A percentile compares a stretch with the other conserved stretches of the same genome.
phyloP scores from a whole-genome alignment of 2,797 vertebrate species.

The Carapus acus region DNA sequence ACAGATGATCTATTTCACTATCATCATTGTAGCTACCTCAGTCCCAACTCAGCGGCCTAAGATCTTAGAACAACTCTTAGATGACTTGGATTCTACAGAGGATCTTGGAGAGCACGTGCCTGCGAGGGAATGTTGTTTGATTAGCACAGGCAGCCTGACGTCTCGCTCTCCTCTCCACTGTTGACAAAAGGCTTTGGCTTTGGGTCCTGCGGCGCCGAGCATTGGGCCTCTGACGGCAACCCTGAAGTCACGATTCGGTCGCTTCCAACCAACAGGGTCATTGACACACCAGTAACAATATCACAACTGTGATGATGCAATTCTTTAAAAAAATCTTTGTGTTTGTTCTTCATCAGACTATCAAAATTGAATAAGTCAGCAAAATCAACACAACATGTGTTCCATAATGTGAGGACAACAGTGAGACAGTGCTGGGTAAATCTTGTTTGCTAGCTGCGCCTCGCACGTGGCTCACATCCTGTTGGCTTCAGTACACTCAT shows the following conservation, averaged over 20 bases:
- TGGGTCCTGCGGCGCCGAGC: conserved; percentile 46
- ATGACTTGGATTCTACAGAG: no score
- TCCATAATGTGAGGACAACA: no score
- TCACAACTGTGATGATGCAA: no score
- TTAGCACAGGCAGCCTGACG: conserved; percentile 7
- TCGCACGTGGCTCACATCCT: conserved; percentile 41
- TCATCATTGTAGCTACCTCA: no score
- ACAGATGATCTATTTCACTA: no score
- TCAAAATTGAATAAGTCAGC: background rate
- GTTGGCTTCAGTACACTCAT: conserved; percentile 22
- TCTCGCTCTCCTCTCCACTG: conserved; percentile 16
- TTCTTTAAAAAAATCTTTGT: no score
- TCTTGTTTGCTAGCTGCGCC: conserved; percentile 30
- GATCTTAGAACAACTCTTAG: no score
- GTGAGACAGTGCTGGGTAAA: no score
- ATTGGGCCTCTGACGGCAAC: conserved; percentile 37
- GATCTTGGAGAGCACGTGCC: background rate
- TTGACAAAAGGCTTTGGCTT: conserved; percentile 29
- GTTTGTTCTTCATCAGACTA: background rate
- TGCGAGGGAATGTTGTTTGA: conserved; percentile 15
- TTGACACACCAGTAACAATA: conserved; percentile 61
- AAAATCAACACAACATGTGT: no score
- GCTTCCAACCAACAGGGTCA: conserved; percentile 40
- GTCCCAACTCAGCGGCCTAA: no score
- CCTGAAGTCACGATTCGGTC: conserved; percentile 56